These are phyloP conservation scores for Drosophila miranda DNA, from an alignment of 1,140 invertebrate species.

Conservation along the genomic window DNA sequence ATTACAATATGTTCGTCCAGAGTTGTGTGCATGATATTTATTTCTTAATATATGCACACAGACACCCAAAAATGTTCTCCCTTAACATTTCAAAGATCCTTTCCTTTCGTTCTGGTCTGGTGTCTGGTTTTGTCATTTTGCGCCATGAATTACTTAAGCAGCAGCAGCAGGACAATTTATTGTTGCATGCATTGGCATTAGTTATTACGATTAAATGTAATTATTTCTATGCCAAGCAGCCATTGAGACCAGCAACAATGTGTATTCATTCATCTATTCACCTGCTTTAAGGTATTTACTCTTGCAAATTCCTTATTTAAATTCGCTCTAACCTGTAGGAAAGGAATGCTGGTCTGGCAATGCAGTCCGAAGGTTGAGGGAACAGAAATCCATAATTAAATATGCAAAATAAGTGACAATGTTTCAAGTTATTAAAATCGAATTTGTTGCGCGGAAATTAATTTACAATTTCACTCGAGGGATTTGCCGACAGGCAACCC, in stretches of 20 bases:
- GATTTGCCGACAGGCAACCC: conserved; percentile 24
- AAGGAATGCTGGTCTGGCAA: too few species aligned
- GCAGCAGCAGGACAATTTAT: conserved; percentile 44
- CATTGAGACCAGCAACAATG: conserved; percentile 11
- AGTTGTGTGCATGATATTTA: conserved; percentile 61
- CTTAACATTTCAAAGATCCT: conserved; percentile 47
- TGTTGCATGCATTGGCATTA: conserved; percentile 50
- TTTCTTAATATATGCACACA: conserved; percentile 74
- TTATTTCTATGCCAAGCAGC: conserved; percentile 30
- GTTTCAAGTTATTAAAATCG: conserved; percentile 56
- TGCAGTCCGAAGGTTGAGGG: too few species aligned
- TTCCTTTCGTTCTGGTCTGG: conserved; percentile 8
- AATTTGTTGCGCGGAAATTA: conserved; percentile 52
- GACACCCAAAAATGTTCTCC: conserved; percentile 55
- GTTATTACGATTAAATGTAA: conserved; percentile 31
- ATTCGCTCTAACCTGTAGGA: not conserved
- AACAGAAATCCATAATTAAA: conserved; percentile 42
- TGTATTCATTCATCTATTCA: not conserved
- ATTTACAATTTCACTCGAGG: conserved; percentile 58
- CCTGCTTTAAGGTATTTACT: conserved; percentile 19
- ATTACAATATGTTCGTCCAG: conserved; percentile 34
- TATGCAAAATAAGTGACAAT: conserved; percentile 60
- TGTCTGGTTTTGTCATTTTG: conserved; percentile 46
- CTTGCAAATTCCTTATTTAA: conserved; percentile 7
- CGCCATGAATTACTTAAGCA: conserved; percentile 68